A percentile compares a stretch with the other conserved stretches of the same genome.
Conservation (phyloP, 2,888 invertebrate species). For the Andrena bucephala region DNA sequence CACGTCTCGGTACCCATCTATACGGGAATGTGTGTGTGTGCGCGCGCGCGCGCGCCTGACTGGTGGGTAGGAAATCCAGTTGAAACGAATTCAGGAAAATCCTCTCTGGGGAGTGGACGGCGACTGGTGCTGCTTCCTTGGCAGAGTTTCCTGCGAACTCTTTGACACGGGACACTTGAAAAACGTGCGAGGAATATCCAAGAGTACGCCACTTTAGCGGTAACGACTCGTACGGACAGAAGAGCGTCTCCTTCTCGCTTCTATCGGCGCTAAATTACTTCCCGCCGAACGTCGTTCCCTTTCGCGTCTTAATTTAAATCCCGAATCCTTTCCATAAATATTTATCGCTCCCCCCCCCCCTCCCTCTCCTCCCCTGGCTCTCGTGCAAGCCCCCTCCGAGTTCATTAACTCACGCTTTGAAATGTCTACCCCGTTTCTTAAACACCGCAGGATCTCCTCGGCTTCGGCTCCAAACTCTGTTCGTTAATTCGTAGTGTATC, state of each 20-base stretch:
- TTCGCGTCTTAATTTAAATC: constrained; percentile 20
- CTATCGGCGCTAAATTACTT: constrained; percentile 51
- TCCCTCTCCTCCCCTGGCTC: too few relatives aligned
- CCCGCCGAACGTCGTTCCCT: neutral
- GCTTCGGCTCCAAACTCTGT: neutral
- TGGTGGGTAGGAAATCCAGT: constrained; percentile 63
- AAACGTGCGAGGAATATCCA: constrained; percentile 71
- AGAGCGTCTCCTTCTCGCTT: constrained; percentile 19
- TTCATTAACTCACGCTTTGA: neutral
- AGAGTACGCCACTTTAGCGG: constrained; percentile 50
- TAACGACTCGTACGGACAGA: constrained; percentile 54
- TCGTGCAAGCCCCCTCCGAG: neutral
- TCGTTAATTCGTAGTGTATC: too few relatives aligned
- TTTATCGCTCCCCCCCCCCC: neutral
- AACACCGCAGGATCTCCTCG: too few relatives aligned
- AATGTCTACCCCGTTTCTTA: neutral
- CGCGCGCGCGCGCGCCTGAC: constrained; percentile 36
- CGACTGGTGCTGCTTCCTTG: constrained; percentile 52
- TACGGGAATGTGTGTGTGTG: neutral
- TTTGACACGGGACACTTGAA: constrained; percentile 69
- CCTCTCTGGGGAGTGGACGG: constrained; percentile 67
- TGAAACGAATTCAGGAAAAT: constrained; percentile 74
- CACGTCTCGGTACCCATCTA: neutral
- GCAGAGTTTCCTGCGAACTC: constrained; percentile 63
- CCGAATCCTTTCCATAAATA: constrained; percentile 9